Evolutionary conservation across 2,797 vertebrate genomes (phyloP).

Genomic region (Tapirus indicus): DNA sequence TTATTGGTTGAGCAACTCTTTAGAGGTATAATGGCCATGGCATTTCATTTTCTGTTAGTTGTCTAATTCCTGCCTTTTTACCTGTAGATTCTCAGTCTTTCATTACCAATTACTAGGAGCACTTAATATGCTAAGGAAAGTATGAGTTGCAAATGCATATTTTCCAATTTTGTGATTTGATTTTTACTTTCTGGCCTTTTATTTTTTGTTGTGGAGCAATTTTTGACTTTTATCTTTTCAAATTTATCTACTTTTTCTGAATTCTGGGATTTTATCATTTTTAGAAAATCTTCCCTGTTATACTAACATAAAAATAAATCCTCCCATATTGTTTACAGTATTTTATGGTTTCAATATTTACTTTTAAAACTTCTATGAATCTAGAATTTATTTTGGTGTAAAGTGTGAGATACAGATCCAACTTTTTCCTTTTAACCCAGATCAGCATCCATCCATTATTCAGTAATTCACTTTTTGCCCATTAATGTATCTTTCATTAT

Average conservation of each 20-base stretch:
- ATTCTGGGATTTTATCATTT: not conserved
- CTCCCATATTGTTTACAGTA: not conserved
- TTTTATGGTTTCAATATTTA: not conserved
- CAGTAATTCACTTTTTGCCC: not conserved
- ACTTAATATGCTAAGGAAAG: not conserved
- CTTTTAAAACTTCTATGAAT: not conserved
- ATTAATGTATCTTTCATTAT: not conserved
- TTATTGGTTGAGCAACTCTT: not conserved
- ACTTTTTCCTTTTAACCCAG: not conserved
- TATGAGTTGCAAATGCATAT: not conserved
- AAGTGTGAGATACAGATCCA: not conserved
- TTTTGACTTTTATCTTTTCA: not conserved
- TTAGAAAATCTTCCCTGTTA: not conserved
- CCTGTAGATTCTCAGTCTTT: not conserved
- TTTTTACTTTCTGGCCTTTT: not conserved
- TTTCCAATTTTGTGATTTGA: not conserved
- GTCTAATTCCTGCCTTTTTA: not conserved
- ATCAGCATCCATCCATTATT: not conserved
- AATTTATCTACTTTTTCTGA: not conserved
- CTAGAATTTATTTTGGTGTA: not conserved
- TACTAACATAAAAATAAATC: not conserved
- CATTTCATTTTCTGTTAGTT: not conserved
- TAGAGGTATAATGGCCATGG: not conserved
- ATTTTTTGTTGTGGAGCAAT: not conserved
- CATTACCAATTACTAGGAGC: not conserved